These are phyloP conservation scores for Carcinoscorpius rotundicauda DNA, from an alignment of 1,140 invertebrate species.

Conservation along the genomic window DNA sequence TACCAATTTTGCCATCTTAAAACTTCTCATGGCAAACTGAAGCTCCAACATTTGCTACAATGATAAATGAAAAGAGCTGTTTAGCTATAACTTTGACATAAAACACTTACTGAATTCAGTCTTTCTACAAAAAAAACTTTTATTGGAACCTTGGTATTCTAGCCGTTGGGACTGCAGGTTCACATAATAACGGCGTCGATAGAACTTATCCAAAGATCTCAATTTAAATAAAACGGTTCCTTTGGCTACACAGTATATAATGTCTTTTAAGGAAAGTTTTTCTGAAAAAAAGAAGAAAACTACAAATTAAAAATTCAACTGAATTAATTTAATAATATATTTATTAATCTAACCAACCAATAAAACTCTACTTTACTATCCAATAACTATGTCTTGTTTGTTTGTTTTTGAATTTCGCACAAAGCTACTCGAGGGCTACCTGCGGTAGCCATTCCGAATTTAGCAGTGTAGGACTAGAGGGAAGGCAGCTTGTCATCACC, in stretches of 20 bases:
- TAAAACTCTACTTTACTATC: too few species aligned
- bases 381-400: too few species aligned
- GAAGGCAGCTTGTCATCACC: too few species aligned
- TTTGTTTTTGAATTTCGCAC: too few species aligned
- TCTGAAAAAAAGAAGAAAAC: slow-evolving; percentile 6
- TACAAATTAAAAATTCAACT: too few species aligned
- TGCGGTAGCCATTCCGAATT: too few species aligned
- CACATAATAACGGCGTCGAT: slow-evolving; percentile 28
- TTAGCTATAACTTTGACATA: neutral
- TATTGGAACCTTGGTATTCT: slow-evolving; percentile 29
- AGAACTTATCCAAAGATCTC: slow-evolving; percentile 28
- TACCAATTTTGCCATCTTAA: neutral
- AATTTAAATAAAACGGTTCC: slow-evolving; percentile 33
- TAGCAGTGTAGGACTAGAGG: too few species aligned
- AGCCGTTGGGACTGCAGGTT: slow-evolving; percentile 28
- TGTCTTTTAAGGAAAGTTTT: slow-evolving; percentile 24
- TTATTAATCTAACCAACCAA: too few species aligned
- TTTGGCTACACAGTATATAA: slow-evolving; percentile 25
- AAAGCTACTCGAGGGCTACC: too few species aligned
- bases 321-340: too few species aligned
- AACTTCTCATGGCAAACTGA: neutral
- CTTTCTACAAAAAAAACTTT: slow-evolving; percentile 25
- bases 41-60: neutral
- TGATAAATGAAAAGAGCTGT: neutral
- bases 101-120: slow-evolving; percentile 23